Evolutionary conservation across 2,113 vertebrate genomes (phyloP).

Genomic region (Pollachius pollachius): DNA sequence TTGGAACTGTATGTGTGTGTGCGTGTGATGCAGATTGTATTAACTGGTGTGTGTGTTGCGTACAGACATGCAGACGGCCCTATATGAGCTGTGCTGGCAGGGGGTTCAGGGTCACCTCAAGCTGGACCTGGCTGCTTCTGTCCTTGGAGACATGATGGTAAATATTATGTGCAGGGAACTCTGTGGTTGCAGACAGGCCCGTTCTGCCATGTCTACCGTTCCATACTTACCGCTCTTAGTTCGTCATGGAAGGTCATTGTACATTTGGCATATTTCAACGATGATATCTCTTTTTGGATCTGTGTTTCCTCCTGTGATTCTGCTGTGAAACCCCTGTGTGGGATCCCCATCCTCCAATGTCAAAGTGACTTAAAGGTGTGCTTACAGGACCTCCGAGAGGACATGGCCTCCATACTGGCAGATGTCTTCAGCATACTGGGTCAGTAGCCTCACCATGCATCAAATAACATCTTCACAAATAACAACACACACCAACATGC

Average conservation of each 20-base stretch:
- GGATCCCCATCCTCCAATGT: neutral
- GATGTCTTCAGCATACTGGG: slow-evolving; percentile 98
- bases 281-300: neutral
- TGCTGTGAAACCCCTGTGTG: neutral
- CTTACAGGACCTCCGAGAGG: slow-evolving; percentile 88
- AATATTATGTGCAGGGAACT: slow-evolving; percentile 28
- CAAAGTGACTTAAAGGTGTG: too few species aligned
- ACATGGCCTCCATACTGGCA: slow-evolving; percentile 96
- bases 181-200: neutral
- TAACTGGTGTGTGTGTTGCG: neutral
- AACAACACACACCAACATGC: neutral
- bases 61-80: slow-evolving; percentile 88
- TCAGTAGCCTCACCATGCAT: slow-evolving; percentile 44
- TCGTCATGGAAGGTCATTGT: neutral
- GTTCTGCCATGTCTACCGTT: too few species aligned
- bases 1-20: too few species aligned
- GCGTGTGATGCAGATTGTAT: too few species aligned
- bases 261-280: neutral
- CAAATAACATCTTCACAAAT: neutral
- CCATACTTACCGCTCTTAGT: too few species aligned
- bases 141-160: slow-evolving; percentile 92
- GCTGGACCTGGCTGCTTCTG: slow-evolving; percentile 85
- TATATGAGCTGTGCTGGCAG: slow-evolving; percentile 93
- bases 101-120: slow-evolving; percentile 93
- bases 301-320: neutral